Evolutionary conservation across 2,113 vertebrate species (phyloP).

Genomic region (Paracanthobrama guichenoti): DNA sequence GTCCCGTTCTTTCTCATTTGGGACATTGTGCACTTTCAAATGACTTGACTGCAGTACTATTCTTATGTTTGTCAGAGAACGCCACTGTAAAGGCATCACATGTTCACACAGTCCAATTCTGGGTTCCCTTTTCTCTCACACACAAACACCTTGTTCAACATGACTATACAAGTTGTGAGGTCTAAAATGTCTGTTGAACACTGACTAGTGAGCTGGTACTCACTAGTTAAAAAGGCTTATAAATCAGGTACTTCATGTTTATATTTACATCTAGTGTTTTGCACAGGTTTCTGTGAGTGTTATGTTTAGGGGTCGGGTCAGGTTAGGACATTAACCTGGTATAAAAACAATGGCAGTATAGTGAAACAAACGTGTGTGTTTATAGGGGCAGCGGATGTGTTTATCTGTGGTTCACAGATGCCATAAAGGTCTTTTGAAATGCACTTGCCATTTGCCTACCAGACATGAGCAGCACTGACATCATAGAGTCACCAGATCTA

Average conservation of each 20-base stretch:
- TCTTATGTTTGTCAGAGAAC: slow-evolving; percentile 19
- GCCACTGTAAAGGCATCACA: slow-evolving; percentile 3
- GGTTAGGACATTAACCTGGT: neutral
- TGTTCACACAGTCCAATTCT: neutral
- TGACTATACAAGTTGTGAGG: neutral
- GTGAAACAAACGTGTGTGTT: slow-evolving; percentile 12
- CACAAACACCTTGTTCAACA: neutral
- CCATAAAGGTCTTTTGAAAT: neutral
- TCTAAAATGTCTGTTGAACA: neutral
- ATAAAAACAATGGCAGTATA: neutral
- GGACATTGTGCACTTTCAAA: neutral
- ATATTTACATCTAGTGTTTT: neutral
- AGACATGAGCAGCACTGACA: slow-evolving; percentile 13
- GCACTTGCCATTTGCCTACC: neutral
- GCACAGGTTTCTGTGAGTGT: neutral
- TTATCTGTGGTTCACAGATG: neutral
- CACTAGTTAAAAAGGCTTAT: neutral
- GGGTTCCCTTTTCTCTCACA: neutral
- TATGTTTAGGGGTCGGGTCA: no score
- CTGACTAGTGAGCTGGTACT: neutral
- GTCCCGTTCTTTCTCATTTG: slow-evolving; percentile 24
- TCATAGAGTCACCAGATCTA: slow-evolving; percentile 21
- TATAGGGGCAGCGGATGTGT: slow-evolving; percentile 34
- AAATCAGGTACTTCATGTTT: neutral
- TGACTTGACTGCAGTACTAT: neutral